A percentile compares a stretch with the other conserved stretches of the same genome.
These are phyloP conservation scores for Podabrus alpinus DNA, from an alignment of 2,888 invertebrate species.

Conservation along the genomic window DNA sequence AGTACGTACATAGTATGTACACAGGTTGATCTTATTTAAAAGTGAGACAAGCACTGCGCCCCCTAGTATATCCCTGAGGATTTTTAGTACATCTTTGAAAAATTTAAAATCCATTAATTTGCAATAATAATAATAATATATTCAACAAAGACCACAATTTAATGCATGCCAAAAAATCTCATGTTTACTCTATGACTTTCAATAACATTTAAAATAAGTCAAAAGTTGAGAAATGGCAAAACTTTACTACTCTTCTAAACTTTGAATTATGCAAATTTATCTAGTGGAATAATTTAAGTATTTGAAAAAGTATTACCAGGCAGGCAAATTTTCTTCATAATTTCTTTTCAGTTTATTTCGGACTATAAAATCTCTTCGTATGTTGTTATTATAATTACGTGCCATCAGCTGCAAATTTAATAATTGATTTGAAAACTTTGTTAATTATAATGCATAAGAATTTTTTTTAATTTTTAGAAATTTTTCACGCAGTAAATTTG, in stretches of 20 bases:
- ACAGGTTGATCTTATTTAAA: too few relatives aligned
- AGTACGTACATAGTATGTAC: too few relatives aligned
- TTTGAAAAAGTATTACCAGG: neutral
- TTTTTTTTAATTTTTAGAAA: too few relatives aligned
- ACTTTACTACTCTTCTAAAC: constrained; percentile 2
- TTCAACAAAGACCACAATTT: neutral
- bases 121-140: neutral
- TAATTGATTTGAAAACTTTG: neutral
- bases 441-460: too few relatives aligned
- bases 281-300: constrained; percentile 4
- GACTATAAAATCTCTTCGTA: neutral
- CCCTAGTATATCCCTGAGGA: neutral
- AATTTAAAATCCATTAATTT: neutral
- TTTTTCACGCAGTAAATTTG: too few relatives aligned
- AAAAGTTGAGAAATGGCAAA: neutral
- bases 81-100: too few relatives aligned
- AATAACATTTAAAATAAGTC: neutral
- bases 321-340: neutral
- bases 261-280: constrained; percentile 4
- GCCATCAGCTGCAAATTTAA: neutral
- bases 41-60: neutral
- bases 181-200: neutral
- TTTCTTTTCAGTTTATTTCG: neutral
- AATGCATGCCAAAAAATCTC: neutral
- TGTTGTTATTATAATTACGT: neutral